phyloP scores from a whole-genome alignment of 2,113 vertebrate genomes.

The Accipiter virgatus region DNA sequence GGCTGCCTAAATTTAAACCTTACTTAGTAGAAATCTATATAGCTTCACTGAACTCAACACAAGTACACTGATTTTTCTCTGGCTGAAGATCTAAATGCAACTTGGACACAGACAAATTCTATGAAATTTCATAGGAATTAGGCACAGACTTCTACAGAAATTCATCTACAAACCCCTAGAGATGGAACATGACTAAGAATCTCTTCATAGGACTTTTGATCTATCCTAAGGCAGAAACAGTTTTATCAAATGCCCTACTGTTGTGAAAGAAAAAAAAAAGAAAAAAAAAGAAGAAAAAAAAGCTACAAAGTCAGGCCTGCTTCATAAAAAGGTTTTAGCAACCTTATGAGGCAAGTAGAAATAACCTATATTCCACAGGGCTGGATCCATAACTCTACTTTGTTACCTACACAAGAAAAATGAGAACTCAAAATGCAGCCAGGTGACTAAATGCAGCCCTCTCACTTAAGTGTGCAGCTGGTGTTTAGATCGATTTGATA shows the following conservation, averaged over 20 bases:
- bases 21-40: neutral
- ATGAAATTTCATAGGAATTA: neutral
- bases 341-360: neutral
- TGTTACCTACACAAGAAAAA: neutral
- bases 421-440: neutral
- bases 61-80: neutral
- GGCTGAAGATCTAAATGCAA: neutral
- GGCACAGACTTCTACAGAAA: neutral
- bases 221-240: too few relatives aligned
- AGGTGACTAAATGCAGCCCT: neutral
- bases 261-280: too few relatives aligned
- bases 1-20: neutral
- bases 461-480: neutral
- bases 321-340: neutral
- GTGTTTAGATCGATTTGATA: neutral
- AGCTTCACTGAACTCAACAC: neutral
- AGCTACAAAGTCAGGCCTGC: neutral
- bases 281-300: neutral
- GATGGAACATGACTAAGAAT: neutral
- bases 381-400: neutral
- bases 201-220: too few relatives aligned
- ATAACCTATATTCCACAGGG: neutral
- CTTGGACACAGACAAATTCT: neutral
- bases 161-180: neutral
- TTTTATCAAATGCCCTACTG: too few relatives aligned